These are phyloP conservation scores for Mylabris sibirica DNA, from an alignment of 2,888 invertebrate species.

Conservation along the genomic window DNA sequence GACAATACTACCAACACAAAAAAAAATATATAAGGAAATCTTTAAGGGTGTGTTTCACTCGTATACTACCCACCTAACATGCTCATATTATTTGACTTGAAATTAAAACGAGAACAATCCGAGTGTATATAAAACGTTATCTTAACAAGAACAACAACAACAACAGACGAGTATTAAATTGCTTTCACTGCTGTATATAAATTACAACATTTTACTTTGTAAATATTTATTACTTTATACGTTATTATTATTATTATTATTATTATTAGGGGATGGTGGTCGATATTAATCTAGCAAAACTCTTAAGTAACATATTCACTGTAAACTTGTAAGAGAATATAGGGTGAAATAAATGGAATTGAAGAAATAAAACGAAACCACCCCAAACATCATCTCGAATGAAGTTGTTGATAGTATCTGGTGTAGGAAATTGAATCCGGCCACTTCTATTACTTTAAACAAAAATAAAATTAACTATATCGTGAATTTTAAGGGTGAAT, in stretches of 20 bases:
- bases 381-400: conserved; percentile 21
- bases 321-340: background rate
- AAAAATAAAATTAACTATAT: conserved; percentile 20
- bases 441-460: conserved; percentile 34
- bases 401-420: conserved; percentile 25
- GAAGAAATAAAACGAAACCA: conserved; percentile 12
- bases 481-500: background rate
- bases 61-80: background rate
- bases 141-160: conserved; percentile 2
- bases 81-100: background rate
- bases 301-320: background rate
- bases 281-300: background rate
- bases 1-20: conserved; percentile 37
- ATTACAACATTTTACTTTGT: background rate
- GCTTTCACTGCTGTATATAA: background rate
- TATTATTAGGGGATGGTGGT: background rate
- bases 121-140: conserved; percentile 9
- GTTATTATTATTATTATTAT: background rate
- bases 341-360: conserved; percentile 3
- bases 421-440: conserved; percentile 43
- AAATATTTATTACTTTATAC: conserved; percentile 4
- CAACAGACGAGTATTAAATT: background rate
- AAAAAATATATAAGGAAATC: background rate
- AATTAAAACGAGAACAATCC: background rate
- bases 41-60: background rate